Conservation (phyloP, 2,888 invertebrate genomes). For the Onthophagus sagittarius region DNA sequence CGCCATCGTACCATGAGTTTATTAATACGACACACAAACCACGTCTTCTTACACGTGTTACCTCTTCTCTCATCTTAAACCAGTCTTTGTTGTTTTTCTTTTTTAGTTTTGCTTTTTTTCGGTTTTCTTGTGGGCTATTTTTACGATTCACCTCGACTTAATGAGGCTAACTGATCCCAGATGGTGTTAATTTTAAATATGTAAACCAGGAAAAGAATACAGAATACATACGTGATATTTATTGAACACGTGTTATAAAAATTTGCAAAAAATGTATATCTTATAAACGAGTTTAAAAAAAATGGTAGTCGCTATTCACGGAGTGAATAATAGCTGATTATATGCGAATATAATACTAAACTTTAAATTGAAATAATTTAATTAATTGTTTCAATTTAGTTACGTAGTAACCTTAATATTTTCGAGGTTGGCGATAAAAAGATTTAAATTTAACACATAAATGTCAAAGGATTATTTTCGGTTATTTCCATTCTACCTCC, state of each 20-base stretch:
- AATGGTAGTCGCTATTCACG: too few relatives aligned
- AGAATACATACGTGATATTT: not conserved
- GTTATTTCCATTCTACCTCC: too few relatives aligned
- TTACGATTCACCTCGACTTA: not conserved
- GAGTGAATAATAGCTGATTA: too few relatives aligned
- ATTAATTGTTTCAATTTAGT: too few relatives aligned
- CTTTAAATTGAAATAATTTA: too few relatives aligned
- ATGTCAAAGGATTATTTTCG: too few relatives aligned
- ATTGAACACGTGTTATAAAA: not conserved
- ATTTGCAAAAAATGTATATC: too few relatives aligned
- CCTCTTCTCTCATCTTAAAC: not conserved
- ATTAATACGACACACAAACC: constrained; percentile 3
- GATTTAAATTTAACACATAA: too few relatives aligned
- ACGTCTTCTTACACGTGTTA: not conserved
- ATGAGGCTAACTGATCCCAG: not conserved
- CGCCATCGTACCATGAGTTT: not conserved
- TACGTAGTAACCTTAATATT: too few relatives aligned
- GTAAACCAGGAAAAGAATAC: not conserved
- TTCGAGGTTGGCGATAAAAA: too few relatives aligned
- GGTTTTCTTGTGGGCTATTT: not conserved
- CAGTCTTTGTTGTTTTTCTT: not conserved
- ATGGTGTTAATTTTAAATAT: not conserved
- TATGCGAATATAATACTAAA: too few relatives aligned
- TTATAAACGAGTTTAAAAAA: too few relatives aligned
- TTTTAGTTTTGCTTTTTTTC: not conserved